Percentiles rank a stretch among this genome's conserved stretches.
phyloP scores from a whole-genome alignment of 2,888 invertebrate genomes.

The Phania funesta region DNA sequence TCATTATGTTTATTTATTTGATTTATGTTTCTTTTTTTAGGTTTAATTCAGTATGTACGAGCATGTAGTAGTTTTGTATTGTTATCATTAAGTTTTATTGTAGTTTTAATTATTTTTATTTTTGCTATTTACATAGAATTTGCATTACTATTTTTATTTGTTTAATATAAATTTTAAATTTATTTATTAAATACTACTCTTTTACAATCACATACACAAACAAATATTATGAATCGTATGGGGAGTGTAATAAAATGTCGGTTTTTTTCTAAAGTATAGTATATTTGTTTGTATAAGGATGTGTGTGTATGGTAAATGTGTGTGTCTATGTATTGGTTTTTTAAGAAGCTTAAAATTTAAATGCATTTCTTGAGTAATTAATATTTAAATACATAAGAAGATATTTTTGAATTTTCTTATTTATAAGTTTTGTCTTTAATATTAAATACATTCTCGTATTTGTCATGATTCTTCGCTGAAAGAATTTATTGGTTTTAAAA shows the following conservation, averaged over 20 bases:
- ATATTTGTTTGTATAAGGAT: not conserved
- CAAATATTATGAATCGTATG: not conserved
- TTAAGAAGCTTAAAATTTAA: constrained; percentile 64
- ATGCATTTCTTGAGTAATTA: constrained; percentile 30
- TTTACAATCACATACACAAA: not conserved
- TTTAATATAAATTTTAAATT: constrained; percentile 37
- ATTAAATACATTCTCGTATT: constrained; percentile 47
- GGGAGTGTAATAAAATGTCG: constrained; percentile 1
- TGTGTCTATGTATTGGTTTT: constrained; percentile 47
- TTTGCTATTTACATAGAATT: constrained; percentile 63
- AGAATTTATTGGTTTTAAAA: not conserved
- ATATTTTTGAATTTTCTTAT: not conserved
- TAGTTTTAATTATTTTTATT: constrained; percentile 21
- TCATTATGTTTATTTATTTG: constrained; percentile 32
- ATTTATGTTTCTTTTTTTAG: constrained; percentile 5
- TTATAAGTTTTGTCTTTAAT: constrained; percentile 9
- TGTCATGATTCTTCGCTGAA: not conserved
- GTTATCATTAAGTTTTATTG: constrained; percentile 23
- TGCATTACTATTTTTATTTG: constrained; percentile 43
- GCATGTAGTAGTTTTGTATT: constrained; percentile 41
- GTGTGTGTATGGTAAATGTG: constrained; percentile 6
- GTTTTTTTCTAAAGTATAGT: not conserved
- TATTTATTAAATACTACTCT: constrained; percentile 41
- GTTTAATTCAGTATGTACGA: constrained; percentile 26
- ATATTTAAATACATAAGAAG: constrained; percentile 22